Base-by-base conservation (phyloP, 2,888 invertebrate species). In the Meta bourneti region DNA sequence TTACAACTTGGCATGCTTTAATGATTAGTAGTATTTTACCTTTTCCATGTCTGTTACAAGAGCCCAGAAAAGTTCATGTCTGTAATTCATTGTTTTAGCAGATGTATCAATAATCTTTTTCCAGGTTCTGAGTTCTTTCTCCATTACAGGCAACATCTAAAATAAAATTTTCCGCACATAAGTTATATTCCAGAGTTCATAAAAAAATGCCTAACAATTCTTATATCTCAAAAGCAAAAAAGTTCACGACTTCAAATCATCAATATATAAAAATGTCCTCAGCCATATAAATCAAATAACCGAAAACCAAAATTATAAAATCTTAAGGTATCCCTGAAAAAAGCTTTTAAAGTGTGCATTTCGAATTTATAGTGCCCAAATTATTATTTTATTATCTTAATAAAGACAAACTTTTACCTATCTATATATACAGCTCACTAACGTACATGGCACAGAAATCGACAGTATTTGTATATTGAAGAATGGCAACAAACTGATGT, bases 61-160 rank as follows among this genome's bases (percentile, higher is more conserved):
- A 94, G 96, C 94, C 96, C 96, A 96, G 49, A 96, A 95, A 92
- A 96, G 95, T 94, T 97, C 97, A 93, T 96, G 95, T 93, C 96
- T 95, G 8, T 96, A 94, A 0, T 94, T 93, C 71, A 96, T 96
- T 93, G 96, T 95, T 91, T 96, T 96, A 0, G 95, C 95, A 8
- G 81, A 8, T 48, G 48, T 86, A 0, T 70, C 77, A 34, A 86
- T n/a, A 34, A 86, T 20, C 8, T 52, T 77, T 93, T 96, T 95
- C 94, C 96, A 95, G 79, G 96, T 95, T 70, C 96, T 94, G 52
- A 95, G 94, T 89, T 95, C 95, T 82, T 94, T 94, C 88, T 94
- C 94, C 61, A 95, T 93, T 9, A 93, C 93, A 7, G 94, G 94
- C 54, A 95, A 90, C 2, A 93, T 94, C 95, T 95, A 93, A 61